These are phyloP conservation scores for Ranitomeya variabilis DNA, from an alignment of 2,113 vertebrate genomes.

Conservation along the genomic window DNA sequence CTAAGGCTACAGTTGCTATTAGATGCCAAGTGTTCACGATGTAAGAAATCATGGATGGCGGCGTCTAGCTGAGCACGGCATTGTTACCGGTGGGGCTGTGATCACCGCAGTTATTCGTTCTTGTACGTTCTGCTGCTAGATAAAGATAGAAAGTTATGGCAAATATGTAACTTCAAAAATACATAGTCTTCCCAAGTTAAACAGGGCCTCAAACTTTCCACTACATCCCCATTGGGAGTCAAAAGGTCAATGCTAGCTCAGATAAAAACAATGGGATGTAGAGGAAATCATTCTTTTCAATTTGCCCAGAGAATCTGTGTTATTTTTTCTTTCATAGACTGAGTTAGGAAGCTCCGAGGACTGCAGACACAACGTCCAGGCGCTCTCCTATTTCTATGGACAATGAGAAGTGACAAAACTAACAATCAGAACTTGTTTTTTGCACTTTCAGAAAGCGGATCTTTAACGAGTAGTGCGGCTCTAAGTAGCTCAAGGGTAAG, in stretches of 20 bases:
- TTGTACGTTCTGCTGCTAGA: constrained; percentile 27
- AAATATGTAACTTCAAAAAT: constrained; percentile 65
- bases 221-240: constrained; percentile 63
- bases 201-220: constrained; percentile 65
- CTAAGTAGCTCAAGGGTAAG: no score
- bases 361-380: constrained; percentile 57
- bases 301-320: constrained; percentile 63
- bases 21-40: background rate
- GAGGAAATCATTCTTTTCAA: constrained; percentile 64
- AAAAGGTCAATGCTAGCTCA: constrained; percentile 68
- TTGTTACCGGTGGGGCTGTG: background rate
- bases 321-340: constrained; percentile 63
- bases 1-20: background rate
- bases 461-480: no score
- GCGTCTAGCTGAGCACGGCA: background rate
- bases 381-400: constrained; percentile 24
- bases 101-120: constrained; percentile 13
- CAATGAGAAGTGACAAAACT: constrained; percentile 31
- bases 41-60: background rate
- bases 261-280: constrained; percentile 67
- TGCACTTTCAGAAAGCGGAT: background rate
- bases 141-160: constrained; percentile 59
- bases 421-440: background rate
- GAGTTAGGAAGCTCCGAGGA: constrained; percentile 63
- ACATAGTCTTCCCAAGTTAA: constrained; percentile 60